A percentile compares a stretch with the other conserved stretches of the same genome.
These are phyloP conservation scores for Cremastobaeus sp. DNA, from an alignment of 2,888 invertebrate species.

Conservation along the genomic window DNA sequence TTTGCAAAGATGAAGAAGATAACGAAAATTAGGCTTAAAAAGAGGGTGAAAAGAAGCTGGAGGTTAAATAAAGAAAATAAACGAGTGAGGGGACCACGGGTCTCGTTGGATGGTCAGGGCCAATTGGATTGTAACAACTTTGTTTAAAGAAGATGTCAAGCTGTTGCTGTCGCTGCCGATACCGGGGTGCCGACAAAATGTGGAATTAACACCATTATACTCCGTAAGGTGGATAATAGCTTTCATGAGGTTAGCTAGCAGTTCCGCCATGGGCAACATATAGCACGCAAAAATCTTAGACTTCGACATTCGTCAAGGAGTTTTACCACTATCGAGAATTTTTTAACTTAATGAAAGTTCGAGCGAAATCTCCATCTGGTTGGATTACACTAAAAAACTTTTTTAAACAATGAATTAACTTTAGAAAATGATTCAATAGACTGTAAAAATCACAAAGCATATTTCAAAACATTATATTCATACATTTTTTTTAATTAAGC, in stretches of 20 bases:
- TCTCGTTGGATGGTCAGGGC: constrained; percentile 45
- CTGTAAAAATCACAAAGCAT: constrained; percentile 15
- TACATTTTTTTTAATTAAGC: too few species aligned
- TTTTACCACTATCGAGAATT: constrained; percentile 45
- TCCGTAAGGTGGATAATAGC: constrained; percentile 68
- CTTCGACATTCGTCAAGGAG: constrained; percentile 34
- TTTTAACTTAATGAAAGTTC: constrained; percentile 28
- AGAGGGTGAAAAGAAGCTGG: constrained; percentile 10
- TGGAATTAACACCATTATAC: constrained; percentile 71
- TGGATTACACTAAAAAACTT: too few species aligned
- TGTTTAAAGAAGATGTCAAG: constrained; percentile 56
- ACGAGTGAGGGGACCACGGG: constrained; percentile 18
- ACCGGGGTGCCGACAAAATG: constrained; percentile 64
- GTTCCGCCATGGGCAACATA: constrained; percentile 42
- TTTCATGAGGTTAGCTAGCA: constrained; percentile 65
- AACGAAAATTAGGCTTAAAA: constrained; percentile 33
- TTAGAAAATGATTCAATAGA: constrained; percentile 22
- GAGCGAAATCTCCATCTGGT: constrained; percentile 2
- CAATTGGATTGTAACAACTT: constrained; percentile 63
- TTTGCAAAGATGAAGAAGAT: constrained; percentile 33
- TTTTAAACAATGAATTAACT: constrained; percentile 24
- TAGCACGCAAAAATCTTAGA: constrained; percentile 45
- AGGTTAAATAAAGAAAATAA: constrained; percentile 14
- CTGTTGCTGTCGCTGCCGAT: constrained; percentile 46
- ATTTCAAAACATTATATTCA: too few species aligned